phyloP scores from a whole-genome alignment of 1,140 invertebrate genomes.

The Vanessa atalanta region DNA sequence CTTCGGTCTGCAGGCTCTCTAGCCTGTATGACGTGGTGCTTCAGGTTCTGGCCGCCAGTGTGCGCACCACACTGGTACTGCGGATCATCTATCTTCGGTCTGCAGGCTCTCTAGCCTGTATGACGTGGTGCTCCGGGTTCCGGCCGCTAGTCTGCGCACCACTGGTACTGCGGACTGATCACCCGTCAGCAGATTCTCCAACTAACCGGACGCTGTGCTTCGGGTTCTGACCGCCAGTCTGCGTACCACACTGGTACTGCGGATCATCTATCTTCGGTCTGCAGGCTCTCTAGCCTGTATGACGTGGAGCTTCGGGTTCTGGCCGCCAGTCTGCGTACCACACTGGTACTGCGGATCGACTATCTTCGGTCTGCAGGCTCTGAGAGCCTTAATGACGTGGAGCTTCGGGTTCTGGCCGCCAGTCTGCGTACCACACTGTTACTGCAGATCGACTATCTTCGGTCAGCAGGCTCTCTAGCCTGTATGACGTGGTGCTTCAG shows the following conservation, averaged over 20 bases:
- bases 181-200: neutral
- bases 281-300: no score
- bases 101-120: neutral
- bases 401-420: no score
- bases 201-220: neutral
- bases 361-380: no score
- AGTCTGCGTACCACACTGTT: no score
- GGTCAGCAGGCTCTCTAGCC: neutral
- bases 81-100: neutral
- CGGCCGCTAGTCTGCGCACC: neutral
- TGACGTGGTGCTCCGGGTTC: neutral
- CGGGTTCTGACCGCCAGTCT: neutral
- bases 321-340: no score
- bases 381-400: no score
- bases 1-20: no score
- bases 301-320: no score
- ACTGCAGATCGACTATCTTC: no score
- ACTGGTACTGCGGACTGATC: neutral
- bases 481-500: neutral
- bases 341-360: no score
- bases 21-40: neutral
- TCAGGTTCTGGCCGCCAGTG: neutral
- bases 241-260: neutral
- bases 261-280: no score
- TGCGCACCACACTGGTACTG: neutral